Base-by-base conservation (phyloP, 2,888 invertebrate species). In the Phyllotreta cruciferae region DNA sequence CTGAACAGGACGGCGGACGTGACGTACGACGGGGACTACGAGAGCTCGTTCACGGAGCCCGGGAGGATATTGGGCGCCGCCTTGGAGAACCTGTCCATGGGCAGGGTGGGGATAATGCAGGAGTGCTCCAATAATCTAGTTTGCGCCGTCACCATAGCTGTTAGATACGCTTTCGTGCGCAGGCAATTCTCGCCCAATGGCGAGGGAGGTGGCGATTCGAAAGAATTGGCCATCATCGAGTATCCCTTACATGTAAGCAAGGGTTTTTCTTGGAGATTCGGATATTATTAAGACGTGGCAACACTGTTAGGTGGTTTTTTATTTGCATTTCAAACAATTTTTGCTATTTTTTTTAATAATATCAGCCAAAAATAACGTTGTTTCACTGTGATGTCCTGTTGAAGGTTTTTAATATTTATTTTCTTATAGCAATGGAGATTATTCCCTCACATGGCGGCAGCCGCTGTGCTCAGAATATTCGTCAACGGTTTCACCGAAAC, bases 1-100 rank as follows among this genome's bases (percentile, higher is more conserved):
- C 83, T 97, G 57, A 96, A 96, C 80, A 86, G 92, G 72, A 94
- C 92, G 0, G 96, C 93, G 5, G 95, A 96, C 79, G 93, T 98
- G 11, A 91, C 92, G 0, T 87, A 90, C 4, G 92, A 93, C 9
- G 97, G 97, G 0, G 85, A 87, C 66, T 98, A 96, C 78, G 90
- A 93, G 72, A 92, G 94, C 71, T 91, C 93, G n/a, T 94, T 92
- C 80, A 91, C 93, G 49, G 94, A 96, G 75, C 93, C 94, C 0
- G 91, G 90, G 41, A 90, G 89, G 77, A 89, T 94, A 74, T 85
- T 96, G 69, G 95, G 91, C 0, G 92, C 92, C 0, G 92, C 93
- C 0, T 82, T 96, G 45, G 95, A 95, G 74, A 92, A 92, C 70
- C 83, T 96, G 70, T 96, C 95, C 0, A 90, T 91, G 55, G 96